phyloP scores from a whole-genome alignment of 2,113 vertebrate species.

The Melanotaenia duboulayi region DNA sequence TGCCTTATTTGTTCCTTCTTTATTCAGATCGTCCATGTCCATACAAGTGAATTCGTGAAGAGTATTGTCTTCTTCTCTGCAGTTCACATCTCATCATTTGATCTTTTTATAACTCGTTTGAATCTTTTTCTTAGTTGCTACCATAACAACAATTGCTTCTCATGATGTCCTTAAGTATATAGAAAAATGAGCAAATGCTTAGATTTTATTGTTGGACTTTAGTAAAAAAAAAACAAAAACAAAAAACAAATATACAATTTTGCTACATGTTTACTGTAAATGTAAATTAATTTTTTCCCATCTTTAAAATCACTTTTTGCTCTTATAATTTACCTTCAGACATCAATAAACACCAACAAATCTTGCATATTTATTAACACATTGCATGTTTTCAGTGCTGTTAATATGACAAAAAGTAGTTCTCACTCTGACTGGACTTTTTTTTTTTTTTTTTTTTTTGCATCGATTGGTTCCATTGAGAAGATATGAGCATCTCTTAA shows the following conservation, averaged over 20 bases:
- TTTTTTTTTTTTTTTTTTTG: no score
- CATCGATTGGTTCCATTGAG: background rate
- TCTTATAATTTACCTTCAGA: no score
- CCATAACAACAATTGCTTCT: conserved; percentile 21
- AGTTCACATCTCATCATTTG: background rate
- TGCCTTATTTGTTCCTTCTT: background rate
- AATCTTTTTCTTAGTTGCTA: conserved; percentile 3
- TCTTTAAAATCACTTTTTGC: no score
- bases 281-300: no score
- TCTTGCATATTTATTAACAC: background rate
- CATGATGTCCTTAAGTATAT: background rate
- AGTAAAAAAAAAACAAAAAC: no score
- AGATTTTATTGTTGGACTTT: no score
- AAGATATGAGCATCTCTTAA: background rate
- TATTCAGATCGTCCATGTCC: background rate
- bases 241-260: no score
- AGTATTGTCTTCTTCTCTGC: background rate
- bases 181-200: background rate
- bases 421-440: background rate
- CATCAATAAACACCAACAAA: background rate
- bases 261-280: no score
- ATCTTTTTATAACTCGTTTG: conserved; percentile 7
- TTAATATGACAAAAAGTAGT: background rate
- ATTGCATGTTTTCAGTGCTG: background rate
- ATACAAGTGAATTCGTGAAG: background rate